Evolutionary conservation across 2,113 vertebrate species (phyloP), one percentile per base, ranked within the genome.

Genomic region (Centropus bengalensis): DNA sequence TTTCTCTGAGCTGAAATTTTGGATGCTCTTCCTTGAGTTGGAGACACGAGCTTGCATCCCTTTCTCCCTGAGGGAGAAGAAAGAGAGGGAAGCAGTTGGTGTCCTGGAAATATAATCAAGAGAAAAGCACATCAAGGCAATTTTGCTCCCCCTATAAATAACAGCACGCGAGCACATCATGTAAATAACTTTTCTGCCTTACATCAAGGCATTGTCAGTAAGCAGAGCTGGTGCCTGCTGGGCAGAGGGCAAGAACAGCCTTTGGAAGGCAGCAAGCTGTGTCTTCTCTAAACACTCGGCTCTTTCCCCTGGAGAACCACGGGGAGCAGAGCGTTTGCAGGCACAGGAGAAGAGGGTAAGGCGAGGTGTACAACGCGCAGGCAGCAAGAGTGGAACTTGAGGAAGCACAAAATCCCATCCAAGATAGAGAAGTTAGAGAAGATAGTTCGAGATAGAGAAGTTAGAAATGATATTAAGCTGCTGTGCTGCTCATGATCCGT

Each of bases 151-250:
- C 60, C 84, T 68, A 86, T 91, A 93, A 89, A 88, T 68, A 90
- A 75, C 86, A 52, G 47, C 64, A 78, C 60, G 75, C 47, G 77
- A 90, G 56, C 28, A 74, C 15, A 24, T 32, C 18, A 3, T 90
- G 64, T 91, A 94, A 93, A 79, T 81, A 91, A 82, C 66, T 78
- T 95, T 77, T 84, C 54, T 94, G 30, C 71, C 36, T 88, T 68
- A 63, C 40, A 71, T 94, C 64, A 89, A 94, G 95, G 86, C 58
- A 47, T 14, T 83, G 49, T 88, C 51, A 70, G 80, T 79, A 91
- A 93, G 40, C 62, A 87, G 76, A 91, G 23, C 76, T 88, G 75
- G 64, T 83, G 86, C 85, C 82, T 88, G 67, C 88, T 90, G 69
- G 45, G 73, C 47, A 55, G 85, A 88, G 68, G 55, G 52, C 89